Conservation (phyloP, 2,113 vertebrate species). For the Rhynchomys soricoides region DNA sequence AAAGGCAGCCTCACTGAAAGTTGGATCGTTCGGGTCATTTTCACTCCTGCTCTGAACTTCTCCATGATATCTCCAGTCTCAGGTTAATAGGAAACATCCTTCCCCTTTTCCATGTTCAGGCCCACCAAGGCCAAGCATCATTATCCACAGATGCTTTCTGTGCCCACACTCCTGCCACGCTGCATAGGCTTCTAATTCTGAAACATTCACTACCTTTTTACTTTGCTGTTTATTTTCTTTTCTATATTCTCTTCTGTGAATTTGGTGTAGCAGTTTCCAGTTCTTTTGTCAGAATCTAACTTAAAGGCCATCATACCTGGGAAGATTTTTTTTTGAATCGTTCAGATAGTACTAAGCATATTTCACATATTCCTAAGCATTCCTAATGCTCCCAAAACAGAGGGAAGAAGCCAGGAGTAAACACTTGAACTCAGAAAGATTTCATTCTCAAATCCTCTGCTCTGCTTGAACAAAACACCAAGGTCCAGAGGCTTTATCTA, state of each 20-base stretch:
- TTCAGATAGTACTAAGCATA: slow-evolving; percentile 48
- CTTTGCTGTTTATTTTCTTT: slow-evolving; percentile 29
- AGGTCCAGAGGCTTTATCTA: neutral
- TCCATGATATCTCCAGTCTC: neutral
- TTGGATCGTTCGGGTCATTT: neutral
- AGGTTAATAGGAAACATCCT: neutral
- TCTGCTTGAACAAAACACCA: slow-evolving; percentile 43
- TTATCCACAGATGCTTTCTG: neutral
- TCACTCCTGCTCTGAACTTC: neutral
- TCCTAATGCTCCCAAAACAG: neutral
- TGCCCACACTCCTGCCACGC: neutral
- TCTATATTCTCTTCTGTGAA: neutral
- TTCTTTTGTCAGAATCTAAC: slow-evolving; percentile 42
- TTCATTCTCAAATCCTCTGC: neutral
- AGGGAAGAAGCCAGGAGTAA: slow-evolving; percentile 20
- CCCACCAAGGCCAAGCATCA: neutral
- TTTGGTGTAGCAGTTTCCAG: neutral
- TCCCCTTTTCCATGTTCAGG: neutral
- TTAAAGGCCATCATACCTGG: slow-evolving; percentile 41
- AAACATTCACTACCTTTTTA: neutral
- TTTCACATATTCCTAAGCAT: neutral
- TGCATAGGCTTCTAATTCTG: neutral
- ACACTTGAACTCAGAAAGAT: slow-evolving; percentile 36
- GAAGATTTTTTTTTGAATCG: slow-evolving; percentile 55
- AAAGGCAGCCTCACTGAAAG: neutral